Conservation (phyloP, 2,113 vertebrate genomes). For the Picathartes gymnocephalus region DNA sequence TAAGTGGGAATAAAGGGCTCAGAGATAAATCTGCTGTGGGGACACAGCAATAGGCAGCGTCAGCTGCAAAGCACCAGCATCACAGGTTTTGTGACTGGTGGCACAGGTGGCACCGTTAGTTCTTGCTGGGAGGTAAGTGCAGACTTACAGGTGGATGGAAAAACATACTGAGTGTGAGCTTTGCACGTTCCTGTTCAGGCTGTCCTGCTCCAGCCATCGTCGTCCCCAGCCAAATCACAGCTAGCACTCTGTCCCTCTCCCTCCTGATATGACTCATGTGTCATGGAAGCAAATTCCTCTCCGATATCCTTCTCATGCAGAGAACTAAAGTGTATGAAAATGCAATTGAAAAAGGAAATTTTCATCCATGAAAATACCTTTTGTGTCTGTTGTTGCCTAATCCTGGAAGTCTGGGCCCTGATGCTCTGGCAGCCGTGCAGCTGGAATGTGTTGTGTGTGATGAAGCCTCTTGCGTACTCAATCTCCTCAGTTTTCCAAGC, state of each 20-base stretch:
- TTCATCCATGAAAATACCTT: background rate
- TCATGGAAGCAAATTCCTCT: background rate
- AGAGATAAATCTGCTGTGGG: background rate
- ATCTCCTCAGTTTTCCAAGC: background rate
- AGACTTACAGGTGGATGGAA: background rate
- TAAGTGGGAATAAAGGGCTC: background rate
- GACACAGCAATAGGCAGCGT: background rate
- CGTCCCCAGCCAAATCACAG: background rate
- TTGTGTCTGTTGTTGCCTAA: background rate
- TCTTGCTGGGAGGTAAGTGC: background rate
- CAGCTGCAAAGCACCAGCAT: background rate
- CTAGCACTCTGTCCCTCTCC: background rate
- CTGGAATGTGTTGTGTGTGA: fast-evolving
- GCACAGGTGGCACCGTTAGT: fast-evolving
- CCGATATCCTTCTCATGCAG: background rate
- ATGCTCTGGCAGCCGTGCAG: fast-evolving
- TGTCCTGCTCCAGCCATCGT: background rate
- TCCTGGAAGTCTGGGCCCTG: background rate
- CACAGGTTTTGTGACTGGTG: background rate
- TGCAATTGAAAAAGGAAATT: background rate
- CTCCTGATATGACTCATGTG: background rate
- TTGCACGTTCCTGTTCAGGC: background rate
- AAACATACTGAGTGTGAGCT: background rate
- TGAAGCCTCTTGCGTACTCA: fast-evolving
- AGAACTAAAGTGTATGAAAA: background rate